These are phyloP conservation scores for Aphelocoma coerulescens DNA, from an alignment of 2,113 vertebrate species.

Conservation along the genomic window DNA sequence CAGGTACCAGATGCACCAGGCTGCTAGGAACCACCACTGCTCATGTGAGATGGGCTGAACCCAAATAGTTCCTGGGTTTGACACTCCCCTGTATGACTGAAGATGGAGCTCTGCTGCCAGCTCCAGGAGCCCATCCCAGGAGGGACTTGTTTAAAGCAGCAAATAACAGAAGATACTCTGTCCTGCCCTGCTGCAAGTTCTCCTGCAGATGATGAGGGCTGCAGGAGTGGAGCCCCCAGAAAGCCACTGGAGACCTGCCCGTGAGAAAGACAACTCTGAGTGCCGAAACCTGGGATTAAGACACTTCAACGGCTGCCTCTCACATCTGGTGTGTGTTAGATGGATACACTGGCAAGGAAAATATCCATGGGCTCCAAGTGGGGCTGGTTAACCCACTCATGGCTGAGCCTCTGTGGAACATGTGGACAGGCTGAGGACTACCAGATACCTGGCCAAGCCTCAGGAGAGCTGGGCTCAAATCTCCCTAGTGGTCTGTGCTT, in stretches of 20 bases:
- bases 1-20: not conserved
- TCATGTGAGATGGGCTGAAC: not conserved
- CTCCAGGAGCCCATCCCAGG: not conserved
- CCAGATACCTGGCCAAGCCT: not conserved
- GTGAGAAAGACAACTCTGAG: not conserved
- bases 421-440: not conserved
- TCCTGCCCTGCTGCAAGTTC: not conserved
- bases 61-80: not conserved
- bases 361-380: not conserved
- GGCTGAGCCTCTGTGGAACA: not conserved
- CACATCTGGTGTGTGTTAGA: conserved; percentile 67
- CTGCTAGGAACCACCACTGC: not conserved
- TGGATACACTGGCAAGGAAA: conserved; percentile 24
- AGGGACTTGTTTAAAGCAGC: not conserved
- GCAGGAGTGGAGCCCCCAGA: not conserved
- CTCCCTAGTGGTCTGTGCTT: not conserved
- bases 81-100: not conserved
- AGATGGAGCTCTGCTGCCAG: not conserved
- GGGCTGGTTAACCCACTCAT: conserved; percentile 29
- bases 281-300: conserved; percentile 52
- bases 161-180: not conserved
- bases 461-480: not conserved
- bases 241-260: not conserved
- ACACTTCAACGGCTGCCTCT: conserved; percentile 13
- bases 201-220: not conserved